Conservation (phyloP, 2,113 vertebrate genomes). For the Abramis brama region DNA sequence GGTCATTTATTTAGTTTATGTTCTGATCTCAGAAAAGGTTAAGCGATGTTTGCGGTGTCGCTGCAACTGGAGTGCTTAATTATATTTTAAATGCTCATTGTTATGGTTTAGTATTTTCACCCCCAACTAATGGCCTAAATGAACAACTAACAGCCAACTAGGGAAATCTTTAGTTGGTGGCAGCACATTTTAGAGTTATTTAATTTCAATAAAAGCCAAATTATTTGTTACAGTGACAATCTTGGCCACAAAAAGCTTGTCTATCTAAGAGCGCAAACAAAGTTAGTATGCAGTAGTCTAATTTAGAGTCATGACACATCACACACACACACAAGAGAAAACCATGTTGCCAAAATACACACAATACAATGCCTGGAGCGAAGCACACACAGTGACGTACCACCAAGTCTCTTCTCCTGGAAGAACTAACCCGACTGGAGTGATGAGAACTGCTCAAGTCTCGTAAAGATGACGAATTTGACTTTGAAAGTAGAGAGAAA, state of each 20-base stretch:
- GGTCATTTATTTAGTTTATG: too few relatives aligned
- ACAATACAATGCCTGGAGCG: background rate
- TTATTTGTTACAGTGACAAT: background rate
- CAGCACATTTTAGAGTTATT: background rate
- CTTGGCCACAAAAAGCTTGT: background rate
- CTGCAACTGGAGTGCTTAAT: too few relatives aligned
- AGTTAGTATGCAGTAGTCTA: conserved; percentile 7
- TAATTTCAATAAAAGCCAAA: background rate
- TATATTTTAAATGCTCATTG: too few relatives aligned
- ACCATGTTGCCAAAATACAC: conserved; percentile 3
- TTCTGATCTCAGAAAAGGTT: too few relatives aligned
- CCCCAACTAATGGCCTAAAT: too few relatives aligned
- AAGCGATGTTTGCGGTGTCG: too few relatives aligned
- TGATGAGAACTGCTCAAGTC: conserved; percentile 75
- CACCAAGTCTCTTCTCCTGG: conserved; percentile 80
- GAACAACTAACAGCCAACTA: too few relatives aligned
- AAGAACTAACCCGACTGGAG: conserved; percentile 73
- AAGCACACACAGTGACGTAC: conserved; percentile 73
- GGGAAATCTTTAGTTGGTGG: too few relatives aligned
- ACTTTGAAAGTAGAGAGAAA: conserved; percentile 77
- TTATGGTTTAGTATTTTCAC: too few relatives aligned
- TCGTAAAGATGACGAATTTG: conserved; percentile 71
- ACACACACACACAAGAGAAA: background rate
- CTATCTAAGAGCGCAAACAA: background rate
- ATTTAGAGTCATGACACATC: background rate